phyloP scores from a whole-genome alignment of 2,888 invertebrate species.

The Mesorhabditis sp. region DNA sequence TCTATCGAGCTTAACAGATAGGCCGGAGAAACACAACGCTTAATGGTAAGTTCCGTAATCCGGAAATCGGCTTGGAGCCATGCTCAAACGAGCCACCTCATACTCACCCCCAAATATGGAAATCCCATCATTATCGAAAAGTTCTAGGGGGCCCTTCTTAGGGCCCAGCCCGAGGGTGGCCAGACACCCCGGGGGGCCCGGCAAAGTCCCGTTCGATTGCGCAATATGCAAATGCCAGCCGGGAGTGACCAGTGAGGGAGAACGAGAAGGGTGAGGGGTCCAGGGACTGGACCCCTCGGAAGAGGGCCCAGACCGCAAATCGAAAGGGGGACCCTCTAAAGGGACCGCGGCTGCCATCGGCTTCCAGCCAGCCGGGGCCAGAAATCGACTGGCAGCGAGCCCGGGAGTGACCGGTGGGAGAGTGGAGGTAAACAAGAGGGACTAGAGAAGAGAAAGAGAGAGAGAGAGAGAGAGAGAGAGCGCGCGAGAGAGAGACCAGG shows the following conservation, averaged over 20 bases:
- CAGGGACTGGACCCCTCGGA: not conserved
- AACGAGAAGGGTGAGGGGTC: not conserved
- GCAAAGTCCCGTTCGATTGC: not conserved
- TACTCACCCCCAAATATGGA: too few species aligned
- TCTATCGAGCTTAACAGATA: too few species aligned
- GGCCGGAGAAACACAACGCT: too few species aligned
- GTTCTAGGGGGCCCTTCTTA: too few species aligned
- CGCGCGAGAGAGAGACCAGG: not conserved
- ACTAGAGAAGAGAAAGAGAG: not conserved
- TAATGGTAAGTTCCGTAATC: too few species aligned
- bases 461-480: slow-evolving; percentile 3
- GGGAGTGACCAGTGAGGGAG: not conserved
- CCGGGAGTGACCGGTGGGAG: not conserved
- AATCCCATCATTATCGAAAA: too few species aligned
- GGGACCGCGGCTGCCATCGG: not conserved
- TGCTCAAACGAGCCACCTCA: too few species aligned
- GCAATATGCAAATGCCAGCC: slow-evolving; percentile 2
- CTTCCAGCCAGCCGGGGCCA: not conserved
- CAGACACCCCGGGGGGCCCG: too few species aligned
- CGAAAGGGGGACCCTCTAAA: not conserved
- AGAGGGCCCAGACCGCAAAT: not conserved
- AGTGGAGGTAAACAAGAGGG: not conserved
- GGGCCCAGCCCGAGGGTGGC: too few species aligned
- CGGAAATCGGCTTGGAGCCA: too few species aligned
- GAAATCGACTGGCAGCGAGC: slow-evolving; percentile 3